phyloP scores from a whole-genome alignment of 2,888 invertebrate species.

The Caenorhabditis wallacei region DNA sequence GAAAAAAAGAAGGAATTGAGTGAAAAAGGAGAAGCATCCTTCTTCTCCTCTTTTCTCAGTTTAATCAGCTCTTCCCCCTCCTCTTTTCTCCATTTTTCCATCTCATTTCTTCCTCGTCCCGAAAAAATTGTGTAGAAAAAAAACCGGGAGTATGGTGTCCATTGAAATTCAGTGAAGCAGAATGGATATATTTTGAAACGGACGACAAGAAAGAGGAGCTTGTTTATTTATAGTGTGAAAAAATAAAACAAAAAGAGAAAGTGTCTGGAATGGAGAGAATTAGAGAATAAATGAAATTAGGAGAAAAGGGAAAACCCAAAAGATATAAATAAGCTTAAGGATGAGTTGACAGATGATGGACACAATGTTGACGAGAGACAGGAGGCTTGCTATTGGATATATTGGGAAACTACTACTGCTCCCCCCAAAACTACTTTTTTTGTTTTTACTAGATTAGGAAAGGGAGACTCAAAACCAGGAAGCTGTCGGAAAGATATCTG shows the following conservation, averaged over 20 bases:
- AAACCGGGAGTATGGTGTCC: background rate
- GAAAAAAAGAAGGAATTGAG: constrained; percentile 30
- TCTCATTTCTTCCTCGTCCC: constrained; percentile 32
- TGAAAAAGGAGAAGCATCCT: constrained; percentile 32
- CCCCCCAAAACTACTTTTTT: background rate
- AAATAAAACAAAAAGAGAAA: background rate
- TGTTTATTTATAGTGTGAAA: constrained; percentile 39
- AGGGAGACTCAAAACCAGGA: background rate
- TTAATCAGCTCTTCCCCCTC: constrained; percentile 44
- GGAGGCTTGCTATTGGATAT: constrained; percentile 28
- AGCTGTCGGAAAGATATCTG: background rate
- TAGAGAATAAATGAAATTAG: background rate
- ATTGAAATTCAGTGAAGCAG: constrained; percentile 56
- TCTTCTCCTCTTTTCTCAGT: constrained; percentile 11
- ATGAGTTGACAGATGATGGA: constrained; percentile 49
- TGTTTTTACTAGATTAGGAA: constrained; percentile 28
- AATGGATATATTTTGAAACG: constrained; percentile 15
- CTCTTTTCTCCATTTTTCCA: constrained; percentile 18
- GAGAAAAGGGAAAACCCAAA: background rate
- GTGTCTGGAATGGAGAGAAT: background rate
- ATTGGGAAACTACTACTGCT: background rate
- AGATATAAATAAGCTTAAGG: background rate
- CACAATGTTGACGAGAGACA: constrained; percentile 11
- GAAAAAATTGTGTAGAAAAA: no score
- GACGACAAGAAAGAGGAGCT: background rate